Base-by-base conservation (phyloP, 2,888 invertebrate genomes). In the Diarsia mendica region DNA sequence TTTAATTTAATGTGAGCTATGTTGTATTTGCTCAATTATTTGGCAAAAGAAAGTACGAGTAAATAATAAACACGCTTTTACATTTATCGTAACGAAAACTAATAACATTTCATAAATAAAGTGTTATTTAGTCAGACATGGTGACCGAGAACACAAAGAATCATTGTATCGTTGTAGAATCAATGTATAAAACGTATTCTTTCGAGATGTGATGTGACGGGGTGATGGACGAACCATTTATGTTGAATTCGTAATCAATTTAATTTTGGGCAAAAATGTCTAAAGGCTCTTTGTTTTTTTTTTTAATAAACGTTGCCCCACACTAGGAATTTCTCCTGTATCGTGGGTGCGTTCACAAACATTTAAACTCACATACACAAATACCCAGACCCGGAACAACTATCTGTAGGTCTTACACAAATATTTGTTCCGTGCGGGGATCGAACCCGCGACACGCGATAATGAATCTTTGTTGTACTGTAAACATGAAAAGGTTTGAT, bases 401-500 rank as follows among this genome's bases (percentile, higher is more conserved):
- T n/a, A n/a, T n/a, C n/a, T n/a, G n/a, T n/a, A n/a, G n/a, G n/a
- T n/a, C n/a, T n/a, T n/a, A n/a, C n/a, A n/a, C n/a, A n/a, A n/a
- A n/a, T n/a, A n/a, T n/a, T n/a, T n/a, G n/a, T n/a, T n/a, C n/a
- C n/a, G n/a, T n/a, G n/a, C n/a, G n/a, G n/a, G n/a, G n/a, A n/a
- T n/a, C n/a, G n/a, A n/a, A n/a, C n/a, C n/a, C n/a, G n/a, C n/a
- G n/a, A n/a, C n/a, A n/a, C n/a, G n/a, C n/a, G n/a, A n/a, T n/a
- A n/a, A n/a, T 49, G 28, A 33, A 6, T 13, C 28, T 39, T 39
- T 67, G 28, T 2, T 68, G 23, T 15, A 70, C 10, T 60, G 23
- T 68, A 46, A 28, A 48, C 18, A 68, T 39, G 15, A 68, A 39
- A 28, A 51, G 15, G 15, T 75, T 51, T 20, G 44, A 39, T 60